These are phyloP conservation scores for Amphibalanus amphitrite DNA, from an alignment of 1,140 invertebrate species.

Conservation along the genomic window DNA sequence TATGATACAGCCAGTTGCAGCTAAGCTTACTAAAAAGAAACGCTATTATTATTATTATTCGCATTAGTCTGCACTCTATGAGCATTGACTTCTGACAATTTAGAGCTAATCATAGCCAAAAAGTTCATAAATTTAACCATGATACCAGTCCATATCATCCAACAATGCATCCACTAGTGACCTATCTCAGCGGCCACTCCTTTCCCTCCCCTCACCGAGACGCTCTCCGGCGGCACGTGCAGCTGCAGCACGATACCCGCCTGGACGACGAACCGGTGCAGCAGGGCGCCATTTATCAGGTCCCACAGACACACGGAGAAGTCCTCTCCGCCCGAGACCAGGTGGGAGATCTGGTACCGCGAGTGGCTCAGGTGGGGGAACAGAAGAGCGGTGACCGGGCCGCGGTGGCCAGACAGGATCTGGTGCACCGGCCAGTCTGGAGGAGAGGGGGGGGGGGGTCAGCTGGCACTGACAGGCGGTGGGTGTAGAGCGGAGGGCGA, in stretches of 20 bases:
- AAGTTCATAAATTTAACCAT: too few relatives aligned
- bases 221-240: conserved; percentile 20
- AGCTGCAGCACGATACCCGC: conserved; percentile 30
- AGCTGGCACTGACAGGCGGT: too few relatives aligned
- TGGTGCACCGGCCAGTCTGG: conserved; percentile 79
- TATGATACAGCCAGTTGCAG: too few relatives aligned
- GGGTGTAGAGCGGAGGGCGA: too few relatives aligned
- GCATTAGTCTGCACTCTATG: too few relatives aligned
- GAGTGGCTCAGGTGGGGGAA: conserved; percentile 73
- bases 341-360: conserved; percentile 78
- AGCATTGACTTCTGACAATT: too few relatives aligned
- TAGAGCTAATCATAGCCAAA: too few relatives aligned
- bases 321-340: conserved; percentile 91
- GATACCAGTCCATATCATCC: too few relatives aligned
- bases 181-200: too few relatives aligned
- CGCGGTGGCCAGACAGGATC: conserved; percentile 73
- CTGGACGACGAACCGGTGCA: conserved; percentile 88
- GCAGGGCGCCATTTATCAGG: conserved; percentile 65
- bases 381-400: conserved; percentile 82
- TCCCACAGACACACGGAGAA: conserved; percentile 98
- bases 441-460: conserved; percentile 11
- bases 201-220: conserved; percentile 13
- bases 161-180: too few relatives aligned
- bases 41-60: too few relatives aligned
- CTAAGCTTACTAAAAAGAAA: too few relatives aligned